phyloP scores from a whole-genome alignment of 2,888 invertebrate species.

The Tetragonisca angustula region DNA sequence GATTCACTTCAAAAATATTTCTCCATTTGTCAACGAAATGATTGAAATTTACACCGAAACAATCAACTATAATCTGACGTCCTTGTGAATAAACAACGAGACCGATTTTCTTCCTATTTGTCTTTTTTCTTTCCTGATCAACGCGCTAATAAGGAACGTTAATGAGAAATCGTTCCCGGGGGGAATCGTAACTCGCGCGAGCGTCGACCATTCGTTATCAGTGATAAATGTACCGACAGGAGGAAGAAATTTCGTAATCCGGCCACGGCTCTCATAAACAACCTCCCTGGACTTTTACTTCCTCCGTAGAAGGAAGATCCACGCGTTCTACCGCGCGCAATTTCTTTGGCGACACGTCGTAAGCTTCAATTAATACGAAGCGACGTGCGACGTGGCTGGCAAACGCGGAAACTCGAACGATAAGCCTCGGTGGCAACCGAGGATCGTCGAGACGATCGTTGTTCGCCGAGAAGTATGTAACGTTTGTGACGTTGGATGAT shows the following conservation, averaged over 20 bases:
- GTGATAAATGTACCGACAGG: constrained; percentile 19
- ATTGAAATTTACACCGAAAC: neutral
- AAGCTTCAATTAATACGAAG: constrained; percentile 55
- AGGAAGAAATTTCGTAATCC: constrained; percentile 45
- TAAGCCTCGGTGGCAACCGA: constrained; percentile 7
- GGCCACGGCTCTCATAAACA: constrained; percentile 37
- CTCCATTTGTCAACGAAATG: neutral
- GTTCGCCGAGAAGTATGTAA: neutral
- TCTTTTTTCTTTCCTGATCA: neutral
- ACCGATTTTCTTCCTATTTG: neutral
- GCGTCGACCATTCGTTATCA: constrained; percentile 30
- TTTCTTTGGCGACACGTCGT: constrained; percentile 25
- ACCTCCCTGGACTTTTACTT: too few relatives aligned
- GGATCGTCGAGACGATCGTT: constrained; percentile 27
- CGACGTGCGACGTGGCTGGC: constrained; percentile 8
- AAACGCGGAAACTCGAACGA: constrained; percentile 26
- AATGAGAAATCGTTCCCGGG: constrained; percentile 19
- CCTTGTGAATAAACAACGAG: neutral
- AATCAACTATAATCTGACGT: too few relatives aligned
- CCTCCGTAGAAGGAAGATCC: neutral
- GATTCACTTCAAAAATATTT: too few relatives aligned
- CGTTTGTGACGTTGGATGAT: neutral
- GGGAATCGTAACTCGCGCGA: constrained; percentile 6
- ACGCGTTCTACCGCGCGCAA: neutral
- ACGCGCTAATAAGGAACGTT: constrained; percentile 27